A percentile compares a stretch with the other conserved stretches of the same genome.
Conservation (phyloP, 2,888 invertebrate species). For the Xestoiulus laeticollis region DNA sequence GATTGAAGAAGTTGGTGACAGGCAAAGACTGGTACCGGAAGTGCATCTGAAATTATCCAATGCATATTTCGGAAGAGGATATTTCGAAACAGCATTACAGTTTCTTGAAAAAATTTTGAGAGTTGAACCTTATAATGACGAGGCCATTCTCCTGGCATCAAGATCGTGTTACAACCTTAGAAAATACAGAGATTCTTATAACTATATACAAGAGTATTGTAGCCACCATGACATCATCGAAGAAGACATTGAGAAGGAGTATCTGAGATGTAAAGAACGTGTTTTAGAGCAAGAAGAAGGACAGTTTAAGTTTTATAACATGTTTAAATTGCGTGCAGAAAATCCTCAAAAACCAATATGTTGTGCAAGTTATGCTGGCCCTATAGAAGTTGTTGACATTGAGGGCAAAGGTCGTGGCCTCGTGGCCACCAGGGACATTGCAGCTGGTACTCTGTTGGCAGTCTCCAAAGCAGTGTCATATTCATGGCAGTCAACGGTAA, state of each 20-base stretch:
- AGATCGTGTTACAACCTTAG: no score
- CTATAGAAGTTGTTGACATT: background rate
- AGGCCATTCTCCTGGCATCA: no score
- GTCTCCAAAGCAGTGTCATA: background rate
- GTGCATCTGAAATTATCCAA: background rate
- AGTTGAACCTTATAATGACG: no score
- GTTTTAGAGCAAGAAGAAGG: background rate
- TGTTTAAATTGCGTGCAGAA: background rate
- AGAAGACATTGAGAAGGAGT: background rate
- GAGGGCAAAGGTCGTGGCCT: background rate
- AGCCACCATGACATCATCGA: background rate
- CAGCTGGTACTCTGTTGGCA: background rate
- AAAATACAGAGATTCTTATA: background rate
- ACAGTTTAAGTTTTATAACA: background rate
- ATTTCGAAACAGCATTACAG: background rate
- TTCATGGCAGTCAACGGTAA: background rate
- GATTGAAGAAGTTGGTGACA: background rate
- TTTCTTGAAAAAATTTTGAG: background rate
- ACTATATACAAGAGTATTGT: background rate
- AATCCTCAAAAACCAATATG: background rate
- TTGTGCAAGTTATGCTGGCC: background rate
- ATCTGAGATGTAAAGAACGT: background rate
- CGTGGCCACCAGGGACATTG: background rate
- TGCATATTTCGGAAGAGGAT: background rate
- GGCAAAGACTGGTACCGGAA: background rate